Percentiles rank a stretch among this genome's conserved stretches.
Conservation (phyloP, 2,113 vertebrate genomes). For the Xenopus laevis region DNA sequence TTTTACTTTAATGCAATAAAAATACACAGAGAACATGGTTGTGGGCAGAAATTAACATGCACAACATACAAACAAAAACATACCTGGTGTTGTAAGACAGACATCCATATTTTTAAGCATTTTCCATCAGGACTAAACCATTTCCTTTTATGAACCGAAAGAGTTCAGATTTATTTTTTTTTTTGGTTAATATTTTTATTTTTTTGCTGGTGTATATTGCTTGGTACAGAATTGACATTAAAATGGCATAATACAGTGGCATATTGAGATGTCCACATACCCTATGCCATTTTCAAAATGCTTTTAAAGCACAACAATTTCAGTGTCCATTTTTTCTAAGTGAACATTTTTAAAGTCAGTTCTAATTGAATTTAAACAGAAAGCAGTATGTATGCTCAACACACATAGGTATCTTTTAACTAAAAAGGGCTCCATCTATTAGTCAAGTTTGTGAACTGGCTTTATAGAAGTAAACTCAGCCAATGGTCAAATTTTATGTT, state of each 20-base stretch:
- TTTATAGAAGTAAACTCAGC: slow-evolving; percentile 9
- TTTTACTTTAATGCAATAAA: slow-evolving; percentile 47
- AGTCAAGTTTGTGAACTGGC: slow-evolving; percentile 20
- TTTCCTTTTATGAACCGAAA: background rate
- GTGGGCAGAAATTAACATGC: slow-evolving; percentile 85
- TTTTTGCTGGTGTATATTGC: slow-evolving; percentile 68
- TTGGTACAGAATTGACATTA: slow-evolving; percentile 66
- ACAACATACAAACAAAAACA: slow-evolving; percentile 72
- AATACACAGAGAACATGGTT: slow-evolving; percentile 87
- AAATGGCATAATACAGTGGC: slow-evolving; percentile 57
- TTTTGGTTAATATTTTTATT: slow-evolving; percentile 53
- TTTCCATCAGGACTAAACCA: slow-evolving; percentile 75
- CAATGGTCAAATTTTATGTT: slow-evolving; percentile 6
- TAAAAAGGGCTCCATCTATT: slow-evolving; percentile 1
- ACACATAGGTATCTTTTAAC: slow-evolving; percentile 36
- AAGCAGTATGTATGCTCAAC: slow-evolving; percentile 29
- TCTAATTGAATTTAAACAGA: slow-evolving; percentile 18
- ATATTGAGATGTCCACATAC: slow-evolving; percentile 68
- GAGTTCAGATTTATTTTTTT: slow-evolving; percentile 59
- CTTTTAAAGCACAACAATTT: slow-evolving; percentile 34
- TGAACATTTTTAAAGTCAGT: slow-evolving; percentile 15
- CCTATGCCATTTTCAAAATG: slow-evolving; percentile 40
- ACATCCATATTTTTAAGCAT: slow-evolving; percentile 71
- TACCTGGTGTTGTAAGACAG: slow-evolving; percentile 76
- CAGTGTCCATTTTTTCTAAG: slow-evolving; percentile 25